These are phyloP conservation scores for Mimachlamys varia DNA, from an alignment of 2,888 invertebrate genomes.

Conservation along the genomic window DNA sequence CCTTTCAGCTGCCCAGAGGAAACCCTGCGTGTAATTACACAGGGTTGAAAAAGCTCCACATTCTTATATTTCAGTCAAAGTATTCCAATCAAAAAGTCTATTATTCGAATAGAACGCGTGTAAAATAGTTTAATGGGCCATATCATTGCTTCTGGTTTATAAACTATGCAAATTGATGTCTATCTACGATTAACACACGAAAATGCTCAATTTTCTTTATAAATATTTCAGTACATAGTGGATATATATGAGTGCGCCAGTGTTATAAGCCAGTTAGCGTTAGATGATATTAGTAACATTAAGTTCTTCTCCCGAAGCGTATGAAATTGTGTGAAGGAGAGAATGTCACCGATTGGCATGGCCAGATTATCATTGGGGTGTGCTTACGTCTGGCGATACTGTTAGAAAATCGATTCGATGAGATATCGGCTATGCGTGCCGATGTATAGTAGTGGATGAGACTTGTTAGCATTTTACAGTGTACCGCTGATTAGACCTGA, in stretches of 20 bases:
- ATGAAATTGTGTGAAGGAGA: not conserved
- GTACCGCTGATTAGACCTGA: not conserved
- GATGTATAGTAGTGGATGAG: constrained; percentile 4
- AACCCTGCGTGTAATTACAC: not conserved
- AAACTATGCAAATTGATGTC: not conserved
- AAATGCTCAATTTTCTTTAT: not conserved
- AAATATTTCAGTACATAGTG: not conserved
- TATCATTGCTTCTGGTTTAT: not conserved
- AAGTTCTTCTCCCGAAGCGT: not conserved
- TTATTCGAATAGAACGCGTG: not conserved
- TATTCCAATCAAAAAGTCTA: not conserved
- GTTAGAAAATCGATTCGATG: constrained; percentile 31
- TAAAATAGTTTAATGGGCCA: not conserved
- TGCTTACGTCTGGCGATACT: not conserved
- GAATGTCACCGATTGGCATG: not conserved
- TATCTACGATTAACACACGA: not conserved
- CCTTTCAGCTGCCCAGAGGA: not conserved
- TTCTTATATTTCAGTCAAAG: not conserved
- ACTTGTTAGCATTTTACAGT: constrained; percentile 18
- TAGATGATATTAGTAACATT: not conserved
- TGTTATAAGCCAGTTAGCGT: no score
- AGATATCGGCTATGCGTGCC: not conserved
- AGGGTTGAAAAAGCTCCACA: not conserved
- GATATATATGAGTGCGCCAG: not conserved
- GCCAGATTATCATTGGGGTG: constrained; percentile 4